phyloP scores from a whole-genome alignment of 2,113 vertebrate genomes.

The Machaerirhynchus nigripectus region DNA sequence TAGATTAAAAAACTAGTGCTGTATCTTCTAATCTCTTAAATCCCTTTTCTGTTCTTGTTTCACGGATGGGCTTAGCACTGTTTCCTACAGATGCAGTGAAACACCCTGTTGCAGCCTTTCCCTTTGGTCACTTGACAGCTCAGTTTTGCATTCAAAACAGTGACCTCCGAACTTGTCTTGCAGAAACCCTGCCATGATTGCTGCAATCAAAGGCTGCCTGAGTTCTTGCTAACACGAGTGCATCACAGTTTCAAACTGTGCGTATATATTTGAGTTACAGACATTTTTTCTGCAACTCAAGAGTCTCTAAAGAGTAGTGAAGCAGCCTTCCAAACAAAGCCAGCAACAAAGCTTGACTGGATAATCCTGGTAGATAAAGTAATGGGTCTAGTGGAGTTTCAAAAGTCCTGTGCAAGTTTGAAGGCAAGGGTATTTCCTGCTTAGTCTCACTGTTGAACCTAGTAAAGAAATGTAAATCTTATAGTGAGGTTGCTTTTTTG shows the following conservation, averaged over 20 bases:
- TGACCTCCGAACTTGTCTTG: not conserved
- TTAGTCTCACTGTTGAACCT: not conserved
- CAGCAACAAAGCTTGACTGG: not conserved
- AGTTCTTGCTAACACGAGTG: not conserved
- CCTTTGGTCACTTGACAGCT: not conserved
- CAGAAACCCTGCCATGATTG: not conserved
- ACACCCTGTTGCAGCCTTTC: not conserved
- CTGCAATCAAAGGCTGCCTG: not conserved
- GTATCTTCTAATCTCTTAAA: not conserved
- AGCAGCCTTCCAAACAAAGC: not conserved
- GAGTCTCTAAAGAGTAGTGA: not conserved
- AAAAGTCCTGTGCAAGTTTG: not conserved
- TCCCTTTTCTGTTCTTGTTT: not conserved
- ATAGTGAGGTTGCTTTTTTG: not conserved
- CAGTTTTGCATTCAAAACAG: not conserved
- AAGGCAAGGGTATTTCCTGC: not conserved
- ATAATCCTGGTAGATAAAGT: not conserved
- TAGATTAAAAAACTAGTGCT: not conserved
- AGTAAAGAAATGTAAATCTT: not conserved
- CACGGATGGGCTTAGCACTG: not conserved
- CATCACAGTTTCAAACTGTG: not conserved
- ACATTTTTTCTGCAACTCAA: not conserved
- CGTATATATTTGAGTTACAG: not conserved
- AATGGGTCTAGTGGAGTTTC: not conserved
- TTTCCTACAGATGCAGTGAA: not conserved